Evolutionary conservation across 2,888 invertebrate genomes (phyloP).

Genomic region (Rotaria sp.): DNA sequence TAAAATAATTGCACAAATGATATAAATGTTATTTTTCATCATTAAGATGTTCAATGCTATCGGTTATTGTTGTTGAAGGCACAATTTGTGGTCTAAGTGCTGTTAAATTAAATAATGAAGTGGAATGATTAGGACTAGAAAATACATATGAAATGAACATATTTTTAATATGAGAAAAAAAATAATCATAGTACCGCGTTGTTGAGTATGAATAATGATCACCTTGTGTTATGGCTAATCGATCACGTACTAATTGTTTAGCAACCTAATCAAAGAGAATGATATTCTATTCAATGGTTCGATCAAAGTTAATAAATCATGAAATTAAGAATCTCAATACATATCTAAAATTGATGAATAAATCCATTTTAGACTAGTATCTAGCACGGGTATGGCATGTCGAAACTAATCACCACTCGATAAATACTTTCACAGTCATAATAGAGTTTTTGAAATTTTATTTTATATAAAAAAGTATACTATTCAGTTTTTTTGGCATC

Average conservation of each 20-base stretch:
- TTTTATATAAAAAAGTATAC: too few relatives aligned
- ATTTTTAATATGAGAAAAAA: too few relatives aligned
- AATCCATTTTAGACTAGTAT: too few relatives aligned
- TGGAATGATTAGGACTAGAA: background rate
- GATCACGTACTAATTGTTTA: slow-evolving; percentile 38
- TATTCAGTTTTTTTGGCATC: too few relatives aligned
- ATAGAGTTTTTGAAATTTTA: too few relatives aligned
- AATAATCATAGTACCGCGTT: background rate
- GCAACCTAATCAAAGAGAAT: slow-evolving; percentile 29
- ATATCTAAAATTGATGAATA: too few relatives aligned
- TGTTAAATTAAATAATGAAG: slow-evolving; percentile 28
- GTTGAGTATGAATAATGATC: slow-evolving; percentile 21
- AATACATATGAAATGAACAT: background rate
- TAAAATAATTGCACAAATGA: background rate
- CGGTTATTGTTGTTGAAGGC: background rate
- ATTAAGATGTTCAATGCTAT: background rate
- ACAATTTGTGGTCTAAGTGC: background rate
- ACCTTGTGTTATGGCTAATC: slow-evolving; percentile 34
- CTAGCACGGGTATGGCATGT: too few relatives aligned
- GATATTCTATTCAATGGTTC: background rate
- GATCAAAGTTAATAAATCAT: too few relatives aligned
- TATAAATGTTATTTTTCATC: background rate
- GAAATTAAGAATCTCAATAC: too few relatives aligned
- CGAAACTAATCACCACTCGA: too few relatives aligned
- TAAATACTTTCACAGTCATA: too few relatives aligned